Conservation (phyloP, 64 coral and sea anemone species). For the Montipora sp. region DNA sequence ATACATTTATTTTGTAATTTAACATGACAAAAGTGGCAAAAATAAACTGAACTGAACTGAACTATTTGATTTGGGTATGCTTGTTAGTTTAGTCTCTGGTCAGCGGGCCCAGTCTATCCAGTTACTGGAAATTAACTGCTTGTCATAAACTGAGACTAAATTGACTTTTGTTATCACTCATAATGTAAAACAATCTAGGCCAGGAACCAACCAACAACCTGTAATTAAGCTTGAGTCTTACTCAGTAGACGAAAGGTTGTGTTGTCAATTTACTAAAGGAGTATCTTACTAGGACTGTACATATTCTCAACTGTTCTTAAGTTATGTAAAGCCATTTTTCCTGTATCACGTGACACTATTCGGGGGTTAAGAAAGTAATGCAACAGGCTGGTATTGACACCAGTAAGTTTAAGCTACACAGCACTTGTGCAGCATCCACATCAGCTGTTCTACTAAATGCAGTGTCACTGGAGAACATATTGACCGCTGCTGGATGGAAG, state of each 20-base stretch:
- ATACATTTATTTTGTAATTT: no score
- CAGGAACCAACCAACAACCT: no score
- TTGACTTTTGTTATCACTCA: no score
- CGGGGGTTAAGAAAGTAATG: slow-evolving; percentile 8
- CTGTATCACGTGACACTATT: slow-evolving; percentile 41
- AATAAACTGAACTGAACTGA: no score
- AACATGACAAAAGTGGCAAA: no score
- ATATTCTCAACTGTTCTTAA: slow-evolving; percentile 50
- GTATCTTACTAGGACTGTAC: slow-evolving; percentile 49
- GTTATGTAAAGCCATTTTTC: slow-evolving; percentile 62
- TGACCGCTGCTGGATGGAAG: slow-evolving; percentile 10
- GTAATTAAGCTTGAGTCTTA: background rate
- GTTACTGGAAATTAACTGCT: no score
- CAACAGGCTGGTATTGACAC: background rate
- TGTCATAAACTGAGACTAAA: no score
- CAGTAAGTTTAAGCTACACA: background rate
- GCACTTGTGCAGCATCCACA: background rate
- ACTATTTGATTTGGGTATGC: no score
- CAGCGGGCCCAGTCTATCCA: no score
- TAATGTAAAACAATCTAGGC: no score
- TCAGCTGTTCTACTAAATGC: background rate
- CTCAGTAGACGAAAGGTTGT: slow-evolving; percentile 31
- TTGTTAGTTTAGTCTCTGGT: no score
- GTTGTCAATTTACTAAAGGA: slow-evolving; percentile 35
- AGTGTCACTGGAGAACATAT: background rate